Evolutionary conservation across 2,888 invertebrate genomes (phyloP).

Genomic region (Lucinisca nassula): DNA sequence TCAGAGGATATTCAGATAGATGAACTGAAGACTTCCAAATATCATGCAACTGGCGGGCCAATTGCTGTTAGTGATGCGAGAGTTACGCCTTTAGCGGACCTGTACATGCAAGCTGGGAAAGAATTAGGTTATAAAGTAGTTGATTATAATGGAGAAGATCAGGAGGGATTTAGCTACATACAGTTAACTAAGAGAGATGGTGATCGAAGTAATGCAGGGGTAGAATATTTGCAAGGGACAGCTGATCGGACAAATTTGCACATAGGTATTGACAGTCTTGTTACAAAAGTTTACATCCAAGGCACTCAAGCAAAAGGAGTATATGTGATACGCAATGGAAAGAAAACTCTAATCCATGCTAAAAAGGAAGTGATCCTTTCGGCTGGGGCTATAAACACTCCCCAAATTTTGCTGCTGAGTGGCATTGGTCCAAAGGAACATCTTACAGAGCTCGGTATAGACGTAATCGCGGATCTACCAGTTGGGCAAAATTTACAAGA

Average conservation of each 20-base stretch:
- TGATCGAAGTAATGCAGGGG: background rate
- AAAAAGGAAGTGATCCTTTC: background rate
- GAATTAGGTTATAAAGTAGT: conserved; percentile 90
- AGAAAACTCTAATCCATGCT: background rate
- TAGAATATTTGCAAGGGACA: background rate
- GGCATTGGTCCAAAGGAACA: background rate
- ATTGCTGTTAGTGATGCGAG: conserved; percentile 75
- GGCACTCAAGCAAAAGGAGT: background rate
- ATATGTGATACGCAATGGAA: background rate
- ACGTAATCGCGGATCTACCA: background rate
- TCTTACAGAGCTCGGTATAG: background rate
- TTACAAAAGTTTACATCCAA: background rate
- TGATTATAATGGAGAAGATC: conserved; percentile 82
- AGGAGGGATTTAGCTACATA: background rate
- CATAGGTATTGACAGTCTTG: background rate
- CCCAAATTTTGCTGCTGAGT: background rate
- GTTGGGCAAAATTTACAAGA: conserved; percentile 2
- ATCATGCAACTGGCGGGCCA: conserved; percentile 81
- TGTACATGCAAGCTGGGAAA: conserved; percentile 89
- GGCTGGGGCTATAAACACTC: background rate
- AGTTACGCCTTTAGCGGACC: conserved; percentile 73
- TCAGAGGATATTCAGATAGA: conserved; percentile 88
- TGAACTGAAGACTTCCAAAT: conserved; percentile 71
- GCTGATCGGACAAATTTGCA: background rate
- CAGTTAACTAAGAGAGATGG: background rate